A percentile compares a stretch with the other conserved stretches of the same genome.
Evolutionary conservation across 2,888 invertebrate species (phyloP).

Genomic region (Pemphredon lugubris): DNA sequence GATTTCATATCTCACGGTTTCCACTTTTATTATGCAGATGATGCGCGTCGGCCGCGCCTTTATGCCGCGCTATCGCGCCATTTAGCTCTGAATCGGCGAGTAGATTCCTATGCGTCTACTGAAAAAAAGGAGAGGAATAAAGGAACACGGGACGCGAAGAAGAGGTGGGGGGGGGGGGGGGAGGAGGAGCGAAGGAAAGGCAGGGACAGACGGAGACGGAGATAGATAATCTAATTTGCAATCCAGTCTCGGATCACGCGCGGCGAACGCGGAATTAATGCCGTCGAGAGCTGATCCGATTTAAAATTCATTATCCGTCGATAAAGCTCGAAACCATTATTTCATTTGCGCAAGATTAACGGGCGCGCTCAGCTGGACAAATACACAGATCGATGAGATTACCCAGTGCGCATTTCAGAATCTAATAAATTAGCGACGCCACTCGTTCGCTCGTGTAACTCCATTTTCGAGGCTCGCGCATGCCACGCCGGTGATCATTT

Average conservation of each 20-base stretch:
- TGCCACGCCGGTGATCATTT: conserved; percentile 43
- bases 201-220: conserved; percentile 30
- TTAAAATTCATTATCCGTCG: conserved; percentile 69
- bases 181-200: too few relatives aligned
- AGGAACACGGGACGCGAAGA: neutral
- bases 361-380: conserved; percentile 67
- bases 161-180: neutral
- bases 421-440: conserved; percentile 70
- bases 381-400: conserved; percentile 68
- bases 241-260: conserved; percentile 59
- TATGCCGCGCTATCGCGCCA: conserved; percentile 35
- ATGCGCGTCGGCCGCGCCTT: conserved; percentile 42
- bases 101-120: conserved; percentile 27
- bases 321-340: conserved; percentile 69
- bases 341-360: conserved; percentile 70
- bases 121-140: neutral
- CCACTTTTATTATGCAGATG: conserved; percentile 39
- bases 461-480: conserved; percentile 56
- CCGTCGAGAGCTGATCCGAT: conserved; percentile 65
- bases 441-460: conserved; percentile 60
- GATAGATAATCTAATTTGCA: conserved; percentile 63
- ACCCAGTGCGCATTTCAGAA: conserved; percentile 64
- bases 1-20: conserved; percentile 37
- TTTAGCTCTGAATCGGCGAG: conserved; percentile 28
- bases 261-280: conserved; percentile 63